Evolutionary conservation across 2,888 invertebrate species (phyloP).

Genomic region (Parnassius orleans): DNA sequence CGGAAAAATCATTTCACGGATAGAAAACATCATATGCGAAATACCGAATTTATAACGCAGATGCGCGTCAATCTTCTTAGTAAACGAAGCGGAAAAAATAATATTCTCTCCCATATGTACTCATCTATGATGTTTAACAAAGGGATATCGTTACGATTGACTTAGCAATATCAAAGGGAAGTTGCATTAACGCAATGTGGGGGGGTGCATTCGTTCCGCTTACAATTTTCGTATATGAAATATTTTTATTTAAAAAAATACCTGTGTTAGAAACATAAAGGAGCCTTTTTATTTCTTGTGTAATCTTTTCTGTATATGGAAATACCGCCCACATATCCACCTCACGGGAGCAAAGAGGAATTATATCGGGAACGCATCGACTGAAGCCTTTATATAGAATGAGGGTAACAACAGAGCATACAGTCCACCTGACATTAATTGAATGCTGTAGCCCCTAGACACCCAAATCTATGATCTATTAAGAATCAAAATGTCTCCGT

Average conservation of each 20-base stretch:
- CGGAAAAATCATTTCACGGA: constrained; percentile 2
- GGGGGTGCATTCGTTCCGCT: constrained; percentile 24
- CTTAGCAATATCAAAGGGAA: constrained; percentile 63
- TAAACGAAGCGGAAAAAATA: constrained; percentile 69
- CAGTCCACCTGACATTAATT: too few relatives aligned
- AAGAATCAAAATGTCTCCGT: too few relatives aligned
- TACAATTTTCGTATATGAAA: constrained; percentile 2
- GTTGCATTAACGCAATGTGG: constrained; percentile 49
- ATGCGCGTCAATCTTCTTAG: constrained; percentile 66
- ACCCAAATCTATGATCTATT: too few relatives aligned
- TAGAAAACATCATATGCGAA: not conserved
- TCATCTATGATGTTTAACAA: constrained; percentile 65
- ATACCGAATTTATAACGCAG: constrained; percentile 38
- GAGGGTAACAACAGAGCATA: too few relatives aligned
- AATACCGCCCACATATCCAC: too few relatives aligned
- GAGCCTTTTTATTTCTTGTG: too few relatives aligned
- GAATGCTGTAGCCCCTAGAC: too few relatives aligned
- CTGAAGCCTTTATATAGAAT: too few relatives aligned
- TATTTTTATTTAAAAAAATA: constrained; percentile 8
- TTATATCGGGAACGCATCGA: too few relatives aligned
- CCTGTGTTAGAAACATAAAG: too few relatives aligned
- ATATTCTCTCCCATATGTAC: constrained; percentile 50
- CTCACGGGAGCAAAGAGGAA: too few relatives aligned
- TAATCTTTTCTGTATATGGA: too few relatives aligned
- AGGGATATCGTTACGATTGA: constrained; percentile 71